Conservation (phyloP, 2,888 invertebrate genomes). For the Theristus sp. region DNA sequence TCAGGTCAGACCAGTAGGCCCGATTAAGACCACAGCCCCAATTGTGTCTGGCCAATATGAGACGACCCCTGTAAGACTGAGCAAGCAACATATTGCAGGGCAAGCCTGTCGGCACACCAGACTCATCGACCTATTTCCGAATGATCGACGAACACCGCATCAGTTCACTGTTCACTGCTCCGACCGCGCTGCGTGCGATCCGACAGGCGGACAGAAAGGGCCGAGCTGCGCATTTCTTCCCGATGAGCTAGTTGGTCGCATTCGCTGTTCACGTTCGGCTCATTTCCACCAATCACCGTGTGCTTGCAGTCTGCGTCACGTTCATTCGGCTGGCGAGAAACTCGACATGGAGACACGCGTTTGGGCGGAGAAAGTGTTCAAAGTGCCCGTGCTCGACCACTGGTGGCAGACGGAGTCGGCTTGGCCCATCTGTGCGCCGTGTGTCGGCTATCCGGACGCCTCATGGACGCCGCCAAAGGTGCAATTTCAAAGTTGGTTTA, state of each 20-base stretch:
- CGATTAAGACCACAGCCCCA: neutral
- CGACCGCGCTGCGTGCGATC: constrained; percentile 68
- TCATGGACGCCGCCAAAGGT: constrained; percentile 45
- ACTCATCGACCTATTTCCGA: constrained; percentile 71
- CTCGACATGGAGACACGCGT: constrained; percentile 70
- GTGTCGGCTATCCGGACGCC: constrained; percentile 53
- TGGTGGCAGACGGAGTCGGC: constrained; percentile 98
- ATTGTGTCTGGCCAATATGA: too few species aligned
- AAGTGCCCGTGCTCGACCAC: constrained; percentile 48
- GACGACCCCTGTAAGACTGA: too few species aligned
- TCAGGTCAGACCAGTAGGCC: too few species aligned
- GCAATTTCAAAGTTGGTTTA: neutral
- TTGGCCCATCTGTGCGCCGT: constrained; percentile 65
- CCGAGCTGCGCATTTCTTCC: constrained; percentile 42
- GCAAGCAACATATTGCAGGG: constrained; percentile 42
- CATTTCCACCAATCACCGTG: too few species aligned
- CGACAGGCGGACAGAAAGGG: constrained; percentile 55
- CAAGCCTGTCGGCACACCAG: constrained; percentile 81
- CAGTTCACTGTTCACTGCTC: constrained; percentile 65
- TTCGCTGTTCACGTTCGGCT: too few species aligned
- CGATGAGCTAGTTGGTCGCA: constrained; percentile 41
- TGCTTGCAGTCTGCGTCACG: constrained; percentile 23
- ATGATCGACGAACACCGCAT: constrained; percentile 70
- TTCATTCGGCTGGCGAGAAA: constrained; percentile 77
- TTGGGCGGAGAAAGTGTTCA: constrained; percentile 52